A percentile compares a stretch with the other conserved stretches of the same genome.
phyloP scores from a whole-genome alignment of 2,888 invertebrate species.

The Drosophila affinis region DNA sequence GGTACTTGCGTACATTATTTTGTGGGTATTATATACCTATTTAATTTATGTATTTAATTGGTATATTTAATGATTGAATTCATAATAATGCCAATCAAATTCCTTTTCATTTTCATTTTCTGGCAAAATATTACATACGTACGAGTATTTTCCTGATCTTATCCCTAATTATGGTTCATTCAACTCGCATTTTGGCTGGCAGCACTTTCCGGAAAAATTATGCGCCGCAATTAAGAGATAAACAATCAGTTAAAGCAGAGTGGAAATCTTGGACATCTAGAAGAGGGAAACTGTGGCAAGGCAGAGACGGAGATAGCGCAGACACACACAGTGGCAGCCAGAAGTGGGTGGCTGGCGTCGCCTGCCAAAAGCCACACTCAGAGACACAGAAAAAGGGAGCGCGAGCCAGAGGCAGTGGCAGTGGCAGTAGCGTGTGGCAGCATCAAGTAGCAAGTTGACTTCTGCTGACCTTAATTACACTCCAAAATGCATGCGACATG shows the following conservation, averaged over 20 bases:
- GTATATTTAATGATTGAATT: background rate
- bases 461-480: constrained; percentile 71
- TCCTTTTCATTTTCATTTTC: background rate
- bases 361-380: constrained; percentile 20
- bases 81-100: background rate
- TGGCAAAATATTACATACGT: background rate
- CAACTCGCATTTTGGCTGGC: constrained; percentile 17
- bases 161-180: constrained; percentile 31
- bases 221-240: constrained; percentile 55
- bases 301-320: background rate
- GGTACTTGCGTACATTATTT: background rate
- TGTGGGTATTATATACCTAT: no score
- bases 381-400: background rate
- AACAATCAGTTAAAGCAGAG: constrained; percentile 42
- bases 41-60: no score
- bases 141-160: background rate
- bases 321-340: constrained; percentile 13
- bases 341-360: constrained; percentile 32
- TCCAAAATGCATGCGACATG: constrained; percentile 63
- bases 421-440: constrained; percentile 15
- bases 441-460: constrained; percentile 68
- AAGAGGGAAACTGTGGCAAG: background rate
- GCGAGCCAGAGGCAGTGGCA: constrained; percentile 22
- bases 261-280: background rate
- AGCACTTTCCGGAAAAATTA: constrained; percentile 54